Percentiles rank a stretch among this genome's conserved stretches.
Evolutionary conservation across 2,113 vertebrate genomes (phyloP).

Genomic region (Ochotona curzoniae): DNA sequence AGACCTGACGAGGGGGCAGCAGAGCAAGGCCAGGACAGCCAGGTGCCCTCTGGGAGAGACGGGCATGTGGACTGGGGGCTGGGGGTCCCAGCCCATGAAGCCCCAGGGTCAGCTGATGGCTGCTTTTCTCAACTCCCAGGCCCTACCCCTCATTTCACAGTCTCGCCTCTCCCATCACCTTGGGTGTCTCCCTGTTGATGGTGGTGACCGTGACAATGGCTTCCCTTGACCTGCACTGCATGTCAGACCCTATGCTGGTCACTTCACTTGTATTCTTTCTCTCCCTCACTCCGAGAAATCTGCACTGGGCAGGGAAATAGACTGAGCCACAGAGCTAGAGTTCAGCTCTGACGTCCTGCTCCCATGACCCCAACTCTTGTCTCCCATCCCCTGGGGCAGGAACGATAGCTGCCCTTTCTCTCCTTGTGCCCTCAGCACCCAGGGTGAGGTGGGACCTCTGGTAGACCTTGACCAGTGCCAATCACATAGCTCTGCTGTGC

Average conservation of each 20-base stretch:
- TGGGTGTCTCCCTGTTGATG: fast-evolving
- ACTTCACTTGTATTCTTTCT: background rate
- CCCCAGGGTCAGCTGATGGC: background rate
- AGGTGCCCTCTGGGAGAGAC: background rate
- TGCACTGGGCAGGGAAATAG: background rate
- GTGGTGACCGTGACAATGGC: fast-evolving
- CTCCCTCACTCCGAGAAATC: background rate
- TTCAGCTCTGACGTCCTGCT: background rate
- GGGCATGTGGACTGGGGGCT: background rate
- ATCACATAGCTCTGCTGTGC: no score
- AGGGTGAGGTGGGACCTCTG: background rate
- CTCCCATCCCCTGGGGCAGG: background rate
- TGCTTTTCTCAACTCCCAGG: background rate
- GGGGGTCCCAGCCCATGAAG: background rate
- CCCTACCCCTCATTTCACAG: background rate
- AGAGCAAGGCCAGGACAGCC: background rate
- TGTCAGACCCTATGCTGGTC: background rate
- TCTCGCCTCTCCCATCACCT: background rate
- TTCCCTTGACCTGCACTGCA: background rate
- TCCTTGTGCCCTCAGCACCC: background rate
- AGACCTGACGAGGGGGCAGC: background rate
- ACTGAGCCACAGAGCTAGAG: background rate
- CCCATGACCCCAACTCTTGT: fast-evolving
- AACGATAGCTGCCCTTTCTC: no score
- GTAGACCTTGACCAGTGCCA: background rate